These are phyloP conservation scores for Theodoxus fluviatilis DNA, from an alignment of 2,888 invertebrate genomes.

Conservation along the genomic window DNA sequence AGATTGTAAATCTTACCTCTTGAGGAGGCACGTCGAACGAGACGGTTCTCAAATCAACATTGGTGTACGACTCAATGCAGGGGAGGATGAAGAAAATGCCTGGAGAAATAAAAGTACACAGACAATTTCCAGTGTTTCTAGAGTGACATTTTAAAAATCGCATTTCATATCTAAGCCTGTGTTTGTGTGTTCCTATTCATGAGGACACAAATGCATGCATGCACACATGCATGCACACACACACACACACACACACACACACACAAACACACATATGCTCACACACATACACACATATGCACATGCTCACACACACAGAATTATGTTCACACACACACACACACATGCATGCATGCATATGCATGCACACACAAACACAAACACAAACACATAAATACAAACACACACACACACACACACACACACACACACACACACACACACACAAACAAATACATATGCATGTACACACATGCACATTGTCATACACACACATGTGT, in stretches of 20 bases:
- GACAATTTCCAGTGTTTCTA: neutral
- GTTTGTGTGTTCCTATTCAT: neutral
- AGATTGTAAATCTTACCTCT: slow-evolving; percentile 88
- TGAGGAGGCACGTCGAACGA: slow-evolving; percentile 98
- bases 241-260: slow-evolving; percentile 1
- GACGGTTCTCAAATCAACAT: slow-evolving; percentile 89
- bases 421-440: slow-evolving; percentile 1
- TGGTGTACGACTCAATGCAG: slow-evolving; percentile 92
- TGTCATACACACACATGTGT: too few species aligned
- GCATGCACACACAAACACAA: neutral
- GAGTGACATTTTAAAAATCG: neutral
- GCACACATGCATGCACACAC: slow-evolving; percentile 6
- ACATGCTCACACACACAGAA: slow-evolving; percentile 8
- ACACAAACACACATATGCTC: neutral
- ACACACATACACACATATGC: neutral
- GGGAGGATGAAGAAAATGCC: slow-evolving; percentile 97
- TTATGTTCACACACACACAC: neutral
- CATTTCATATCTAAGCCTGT: neutral
- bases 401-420: slow-evolving; percentile 10
- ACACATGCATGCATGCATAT: neutral
- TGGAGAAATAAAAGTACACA: slow-evolving; percentile 60
- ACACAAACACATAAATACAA: slow-evolving; percentile 9
- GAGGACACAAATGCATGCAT: neutral
- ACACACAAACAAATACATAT: neutral
- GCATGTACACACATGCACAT: neutral